Evolutionary conservation across 2,797 vertebrate species (phyloP), one percentile per base, ranked within the genome.

Genomic region (Hoplostethus atlanticus): DNA sequence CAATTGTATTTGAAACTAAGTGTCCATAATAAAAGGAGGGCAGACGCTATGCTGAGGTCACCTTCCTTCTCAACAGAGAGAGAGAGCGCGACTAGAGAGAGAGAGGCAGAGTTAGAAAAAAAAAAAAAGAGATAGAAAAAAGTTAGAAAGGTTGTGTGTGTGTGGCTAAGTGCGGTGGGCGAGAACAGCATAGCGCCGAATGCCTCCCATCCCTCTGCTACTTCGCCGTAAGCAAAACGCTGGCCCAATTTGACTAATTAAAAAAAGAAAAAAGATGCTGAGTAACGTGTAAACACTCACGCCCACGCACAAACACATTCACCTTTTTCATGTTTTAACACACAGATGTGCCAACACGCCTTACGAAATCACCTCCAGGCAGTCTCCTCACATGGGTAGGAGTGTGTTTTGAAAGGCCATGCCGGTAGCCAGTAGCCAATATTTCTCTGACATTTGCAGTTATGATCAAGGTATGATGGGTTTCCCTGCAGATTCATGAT

Each of bases 211-310:
- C 54, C 36, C 67, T 28, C 46, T 51, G 47, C 34, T 44, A 64
- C 57, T 48, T 28, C 9, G 77, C 87, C 64, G 0, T 25, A 68
- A 79, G 86, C 82, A 15, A 81, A 85, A 73, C 55, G 46, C 75
- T 81, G 86, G 79, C 83, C 86, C 68, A 81, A 81, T 89, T 91
- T 81, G 60, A 76, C 79, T 87, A 84, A 89, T 89, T 89, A 79
- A 81, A 17, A 38, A 17, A 25, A 53, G 4, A 30, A 84, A 80
- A 84, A 85, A 86, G 48, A 30, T 40, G 82, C 88, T 58, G 88
- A 76, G 75, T 77, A 82, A 82, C 6, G 6, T 46, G 38, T 70
- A 76, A 60, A 54, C 60, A 56, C 31, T 21, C 56, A 9, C 30
- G 65, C 21, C 2, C 9, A 54, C 66, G 25, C 25, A 71, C 42